phyloP scores from a whole-genome alignment of 2,113 vertebrate genomes.

The Onychostruthus taczanowskii region DNA sequence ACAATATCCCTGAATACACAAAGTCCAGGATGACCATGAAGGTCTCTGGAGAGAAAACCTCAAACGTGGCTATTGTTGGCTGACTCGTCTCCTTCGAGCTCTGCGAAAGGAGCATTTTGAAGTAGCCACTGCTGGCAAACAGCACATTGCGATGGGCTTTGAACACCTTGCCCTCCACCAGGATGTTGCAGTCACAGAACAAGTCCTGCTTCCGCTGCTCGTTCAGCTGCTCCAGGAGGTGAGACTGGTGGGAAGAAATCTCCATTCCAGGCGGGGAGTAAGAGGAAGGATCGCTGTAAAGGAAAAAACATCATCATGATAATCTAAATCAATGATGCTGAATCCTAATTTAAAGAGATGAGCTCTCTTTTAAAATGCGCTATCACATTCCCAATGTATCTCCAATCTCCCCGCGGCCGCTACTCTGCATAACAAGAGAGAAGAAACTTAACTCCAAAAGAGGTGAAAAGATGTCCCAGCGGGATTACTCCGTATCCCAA shows the following conservation, averaged over 20 bases:
- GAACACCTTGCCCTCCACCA: constrained; percentile 89
- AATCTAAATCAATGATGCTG: background rate
- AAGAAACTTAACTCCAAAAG: background rate
- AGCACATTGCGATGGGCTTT: constrained; percentile 91
- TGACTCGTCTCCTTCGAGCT: constrained; percentile 77
- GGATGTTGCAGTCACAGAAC: constrained; percentile 89
- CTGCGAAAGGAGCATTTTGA: constrained; percentile 90
- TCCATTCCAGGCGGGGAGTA: constrained; percentile 73
- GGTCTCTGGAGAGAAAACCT: constrained; percentile 91
- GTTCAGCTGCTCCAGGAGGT: constrained; percentile 88
- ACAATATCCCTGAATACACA: constrained; percentile 90
- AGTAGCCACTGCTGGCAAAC: constrained; percentile 91
- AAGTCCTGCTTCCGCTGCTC: constrained; percentile 88
- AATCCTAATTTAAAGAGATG: background rate
- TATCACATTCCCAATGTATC: fast-evolving
- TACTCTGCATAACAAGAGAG: background rate
- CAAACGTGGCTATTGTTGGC: constrained; percentile 84
- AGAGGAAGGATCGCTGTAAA: background rate
- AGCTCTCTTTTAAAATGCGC: background rate
- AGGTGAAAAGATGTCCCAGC: background rate
- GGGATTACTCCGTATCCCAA: fast-evolving
- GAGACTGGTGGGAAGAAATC: constrained; percentile 90
- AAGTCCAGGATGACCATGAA: constrained; percentile 96
- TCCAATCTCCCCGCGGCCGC: background rate
- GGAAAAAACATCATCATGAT: background rate